Conservation (phyloP, 1,140 invertebrate genomes). For the Homarus americanus region DNA sequence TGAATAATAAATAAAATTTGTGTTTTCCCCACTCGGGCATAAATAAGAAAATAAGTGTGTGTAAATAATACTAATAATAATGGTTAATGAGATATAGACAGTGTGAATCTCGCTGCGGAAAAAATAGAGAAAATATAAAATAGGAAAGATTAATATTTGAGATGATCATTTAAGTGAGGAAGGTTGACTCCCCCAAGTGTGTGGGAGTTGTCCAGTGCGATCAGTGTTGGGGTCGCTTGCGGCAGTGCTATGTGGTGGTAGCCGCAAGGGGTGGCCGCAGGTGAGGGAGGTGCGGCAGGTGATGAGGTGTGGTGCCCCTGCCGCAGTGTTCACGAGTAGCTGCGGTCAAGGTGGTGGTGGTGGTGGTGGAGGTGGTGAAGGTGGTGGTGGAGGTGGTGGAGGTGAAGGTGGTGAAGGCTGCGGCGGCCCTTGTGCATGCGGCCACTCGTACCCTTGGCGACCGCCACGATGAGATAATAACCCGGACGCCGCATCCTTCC, state of each 20-base stretch:
- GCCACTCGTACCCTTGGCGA: not conserved
- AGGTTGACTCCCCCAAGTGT: constrained; percentile 10
- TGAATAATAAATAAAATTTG: not conserved
- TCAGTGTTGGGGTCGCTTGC: constrained; percentile 18
- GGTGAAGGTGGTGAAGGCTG: constrained; percentile 21
- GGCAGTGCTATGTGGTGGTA: constrained; percentile 35
- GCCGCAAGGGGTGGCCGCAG: constrained; percentile 26
- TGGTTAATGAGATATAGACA: not conserved
- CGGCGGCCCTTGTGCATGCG: constrained; percentile 7
- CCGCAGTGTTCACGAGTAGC: constrained; percentile 7
- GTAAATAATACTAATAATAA: constrained; percentile 32
- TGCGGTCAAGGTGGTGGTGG: constrained; percentile 17
- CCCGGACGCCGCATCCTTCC: constrained; percentile 30
- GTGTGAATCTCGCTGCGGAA: not conserved
- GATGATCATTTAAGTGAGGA: constrained; percentile 5
- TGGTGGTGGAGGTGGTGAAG: not conserved
- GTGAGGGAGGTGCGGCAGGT: constrained; percentile 12
- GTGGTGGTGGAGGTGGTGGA: not conserved
- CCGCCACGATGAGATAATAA: constrained; percentile 24
- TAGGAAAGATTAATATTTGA: constrained; percentile 1
- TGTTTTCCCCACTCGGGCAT: constrained; percentile 25
- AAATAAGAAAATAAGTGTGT: constrained; percentile 22
- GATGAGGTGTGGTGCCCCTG: constrained; percentile 24
- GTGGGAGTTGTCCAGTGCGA: not conserved
- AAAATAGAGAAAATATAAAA: too few relatives aligned